phyloP scores from a whole-genome alignment of 1,140 invertebrate species.

The Yoshiicerus persimilis region DNA sequence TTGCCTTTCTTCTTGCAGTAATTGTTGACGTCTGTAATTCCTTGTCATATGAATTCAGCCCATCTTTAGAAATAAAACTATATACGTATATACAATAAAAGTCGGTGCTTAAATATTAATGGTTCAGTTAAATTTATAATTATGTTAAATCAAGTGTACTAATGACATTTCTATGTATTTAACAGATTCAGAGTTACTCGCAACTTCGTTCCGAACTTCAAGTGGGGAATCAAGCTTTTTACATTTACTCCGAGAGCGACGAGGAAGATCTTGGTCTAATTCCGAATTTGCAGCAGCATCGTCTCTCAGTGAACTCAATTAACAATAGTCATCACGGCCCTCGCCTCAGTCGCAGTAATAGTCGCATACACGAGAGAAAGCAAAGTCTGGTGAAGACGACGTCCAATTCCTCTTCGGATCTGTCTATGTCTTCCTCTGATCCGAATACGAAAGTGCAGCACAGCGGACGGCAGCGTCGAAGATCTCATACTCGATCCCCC shows the following conservation, averaged over 20 bases:
- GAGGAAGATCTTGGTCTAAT: slow-evolving; percentile 15
- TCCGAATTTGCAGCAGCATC: slow-evolving; percentile 7
- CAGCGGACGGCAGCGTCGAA: neutral
- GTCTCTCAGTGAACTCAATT: neutral
- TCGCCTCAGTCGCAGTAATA: neutral
- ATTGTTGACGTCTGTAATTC: no score
- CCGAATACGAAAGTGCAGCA: neutral
- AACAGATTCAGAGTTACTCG: slow-evolving; percentile 44
- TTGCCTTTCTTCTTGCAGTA: no score
- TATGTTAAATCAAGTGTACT: neutral
- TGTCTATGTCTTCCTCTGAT: neutral
- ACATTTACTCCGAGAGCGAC: slow-evolving; percentile 28
- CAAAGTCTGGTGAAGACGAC: neutral
- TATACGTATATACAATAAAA: no score
- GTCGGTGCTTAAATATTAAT: no score
- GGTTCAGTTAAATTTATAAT: no score
- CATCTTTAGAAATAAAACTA: no score
- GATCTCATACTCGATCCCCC: slow-evolving; percentile 25
- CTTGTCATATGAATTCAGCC: no score
- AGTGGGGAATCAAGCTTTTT: slow-evolving; percentile 44
- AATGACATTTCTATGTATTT: slow-evolving; percentile 4
- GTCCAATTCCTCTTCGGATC: slow-evolving; percentile 31
- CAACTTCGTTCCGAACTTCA: slow-evolving; percentile 41
- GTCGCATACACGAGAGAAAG: neutral
- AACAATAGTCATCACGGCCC: neutral